Conservation (phyloP, 2,888 invertebrate species). For the Harpagoxenus sublaevis region DNA sequence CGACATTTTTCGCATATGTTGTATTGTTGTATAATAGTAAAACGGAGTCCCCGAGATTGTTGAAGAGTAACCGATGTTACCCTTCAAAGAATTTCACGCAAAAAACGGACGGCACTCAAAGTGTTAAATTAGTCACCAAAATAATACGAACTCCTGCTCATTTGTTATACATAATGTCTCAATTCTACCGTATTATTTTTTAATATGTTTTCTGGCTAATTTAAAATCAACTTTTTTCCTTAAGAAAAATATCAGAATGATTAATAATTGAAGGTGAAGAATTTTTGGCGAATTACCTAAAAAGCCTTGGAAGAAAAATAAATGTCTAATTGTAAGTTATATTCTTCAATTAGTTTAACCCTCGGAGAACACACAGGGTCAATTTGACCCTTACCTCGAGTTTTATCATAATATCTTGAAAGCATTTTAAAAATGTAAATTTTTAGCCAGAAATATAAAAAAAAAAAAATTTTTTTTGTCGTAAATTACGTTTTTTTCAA, state of each 20-base stretch:
- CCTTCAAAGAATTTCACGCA: neutral
- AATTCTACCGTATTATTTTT: conserved; percentile 14
- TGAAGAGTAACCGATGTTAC: neutral
- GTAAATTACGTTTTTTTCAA: too few relatives aligned
- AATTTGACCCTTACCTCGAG: too few relatives aligned
- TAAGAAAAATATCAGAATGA: neutral
- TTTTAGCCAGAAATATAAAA: too few relatives aligned
- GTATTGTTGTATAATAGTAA: neutral
- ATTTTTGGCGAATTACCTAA: neutral
- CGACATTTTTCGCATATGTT: neutral
- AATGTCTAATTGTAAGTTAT: neutral
- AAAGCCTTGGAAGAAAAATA: neutral
- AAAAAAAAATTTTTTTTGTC: too few relatives aligned
- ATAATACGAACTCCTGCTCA: neutral
- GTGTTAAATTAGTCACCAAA: conserved; percentile 19
- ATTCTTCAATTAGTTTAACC: neutral
- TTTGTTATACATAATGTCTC: conserved; percentile 13
- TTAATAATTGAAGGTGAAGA: neutral
- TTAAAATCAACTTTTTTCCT: neutral
- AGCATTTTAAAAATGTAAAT: too few relatives aligned
- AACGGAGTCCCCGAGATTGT: neutral
- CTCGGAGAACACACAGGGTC: too few relatives aligned
- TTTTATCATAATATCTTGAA: too few relatives aligned
- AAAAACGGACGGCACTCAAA: neutral
- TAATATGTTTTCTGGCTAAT: neutral